A percentile compares a stretch with the other conserved stretches of the same genome.
Conservation (phyloP, 1,140 invertebrate species). For the Meloidogyne chitwoodi region DNA sequence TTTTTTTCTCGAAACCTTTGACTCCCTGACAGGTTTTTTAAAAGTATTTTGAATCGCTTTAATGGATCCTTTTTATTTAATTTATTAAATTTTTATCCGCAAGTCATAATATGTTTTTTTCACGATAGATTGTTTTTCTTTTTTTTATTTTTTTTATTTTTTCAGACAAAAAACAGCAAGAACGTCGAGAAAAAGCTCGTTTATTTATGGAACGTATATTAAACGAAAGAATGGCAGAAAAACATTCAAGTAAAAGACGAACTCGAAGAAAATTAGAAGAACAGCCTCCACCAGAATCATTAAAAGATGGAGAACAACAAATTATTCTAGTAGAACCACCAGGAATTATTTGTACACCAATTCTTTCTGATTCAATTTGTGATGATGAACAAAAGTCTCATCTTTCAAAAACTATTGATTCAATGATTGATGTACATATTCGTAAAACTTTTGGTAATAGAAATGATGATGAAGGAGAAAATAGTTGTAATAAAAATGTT, state of each 20-base stretch:
- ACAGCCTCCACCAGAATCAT: too few species aligned
- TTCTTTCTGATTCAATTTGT: neutral
- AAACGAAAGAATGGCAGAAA: conserved; percentile 33
- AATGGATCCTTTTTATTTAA: too few species aligned
- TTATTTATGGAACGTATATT: conserved; percentile 34
- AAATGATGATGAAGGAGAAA: neutral
- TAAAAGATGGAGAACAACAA: neutral
- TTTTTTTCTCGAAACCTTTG: neutral
- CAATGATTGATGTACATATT: conserved; percentile 11
- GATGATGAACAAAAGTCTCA: neutral
- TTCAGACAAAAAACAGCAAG: conserved; percentile 11
- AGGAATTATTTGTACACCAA: neutral
- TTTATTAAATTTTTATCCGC: too few species aligned
- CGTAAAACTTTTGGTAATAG: conserved; percentile 4
- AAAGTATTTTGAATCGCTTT: too few species aligned
- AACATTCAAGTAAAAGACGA: conserved; percentile 10
- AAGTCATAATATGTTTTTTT: too few species aligned
- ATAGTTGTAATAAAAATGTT: too few species aligned
- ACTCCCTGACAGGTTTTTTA: too few species aligned
- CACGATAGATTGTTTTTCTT: too few species aligned
- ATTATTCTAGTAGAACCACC: neutral
- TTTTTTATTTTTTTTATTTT: neutral
- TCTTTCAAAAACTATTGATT: conserved; percentile 5
- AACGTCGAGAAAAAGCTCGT: conserved; percentile 27
- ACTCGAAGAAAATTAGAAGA: too few species aligned